Percentiles rank a stretch among this genome's conserved stretches.
phyloP scores from a whole-genome alignment of 2,113 vertebrate species.

The Oncorhynchus nerka region DNA sequence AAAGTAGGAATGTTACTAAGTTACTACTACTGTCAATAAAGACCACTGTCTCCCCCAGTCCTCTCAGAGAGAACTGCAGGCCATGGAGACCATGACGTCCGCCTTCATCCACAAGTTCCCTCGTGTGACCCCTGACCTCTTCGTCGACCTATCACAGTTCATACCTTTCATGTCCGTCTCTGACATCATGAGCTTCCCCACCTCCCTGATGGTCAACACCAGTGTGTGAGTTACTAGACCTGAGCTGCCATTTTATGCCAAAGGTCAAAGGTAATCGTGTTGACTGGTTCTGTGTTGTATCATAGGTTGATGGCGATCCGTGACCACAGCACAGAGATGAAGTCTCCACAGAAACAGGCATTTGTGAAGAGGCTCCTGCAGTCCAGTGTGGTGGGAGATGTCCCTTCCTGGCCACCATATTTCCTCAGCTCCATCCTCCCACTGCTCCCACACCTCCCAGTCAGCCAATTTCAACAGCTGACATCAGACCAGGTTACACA shows the following conservation, averaged over 20 bases:
- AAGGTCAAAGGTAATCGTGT: background rate
- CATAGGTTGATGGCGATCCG: constrained; percentile 81
- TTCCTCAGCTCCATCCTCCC: constrained; percentile 80
- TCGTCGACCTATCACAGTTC: constrained; percentile 86
- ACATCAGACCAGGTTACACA: constrained; percentile 80
- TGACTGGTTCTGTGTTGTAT: constrained; percentile 15
- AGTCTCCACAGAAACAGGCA: constrained; percentile 83
- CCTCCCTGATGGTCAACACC: constrained; percentile 82
- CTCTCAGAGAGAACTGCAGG: constrained; percentile 76
- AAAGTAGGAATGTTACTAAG: background rate
- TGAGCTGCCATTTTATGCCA: background rate
- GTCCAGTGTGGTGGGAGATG: constrained; percentile 78
- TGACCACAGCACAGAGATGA: constrained; percentile 83
- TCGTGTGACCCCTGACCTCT: constrained; percentile 83
- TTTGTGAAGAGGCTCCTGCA: constrained; percentile 83
- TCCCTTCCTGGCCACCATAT: constrained; percentile 81
- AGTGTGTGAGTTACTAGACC: constrained; percentile 78
- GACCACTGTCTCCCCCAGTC: constrained; percentile 61
- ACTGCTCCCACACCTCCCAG: constrained; percentile 81
- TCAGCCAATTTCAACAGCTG: constrained; percentile 83
- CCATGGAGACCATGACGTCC: constrained; percentile 82
- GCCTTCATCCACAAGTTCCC: constrained; percentile 84
- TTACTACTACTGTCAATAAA: constrained; percentile 14
- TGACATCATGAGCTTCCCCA: constrained; percentile 84
- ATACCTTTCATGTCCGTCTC: constrained; percentile 88